Evolutionary conservation across 1,140 invertebrate genomes (phyloP).

Genomic region (Chrysopa pallens): DNA sequence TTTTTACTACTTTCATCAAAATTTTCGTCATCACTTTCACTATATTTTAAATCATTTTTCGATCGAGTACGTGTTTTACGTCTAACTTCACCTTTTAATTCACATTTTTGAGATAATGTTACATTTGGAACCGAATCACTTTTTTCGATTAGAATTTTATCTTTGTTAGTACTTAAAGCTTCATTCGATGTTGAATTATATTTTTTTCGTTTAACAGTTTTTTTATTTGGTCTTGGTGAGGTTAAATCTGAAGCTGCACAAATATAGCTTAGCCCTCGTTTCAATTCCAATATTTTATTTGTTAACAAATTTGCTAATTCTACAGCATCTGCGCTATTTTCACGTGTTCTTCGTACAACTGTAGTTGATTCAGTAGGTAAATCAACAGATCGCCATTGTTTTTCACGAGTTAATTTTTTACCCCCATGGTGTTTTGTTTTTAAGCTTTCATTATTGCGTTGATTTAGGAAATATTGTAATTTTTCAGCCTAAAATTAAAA

Average conservation of each 20-base stretch:
- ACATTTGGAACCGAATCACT: neutral
- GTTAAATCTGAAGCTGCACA: constrained; percentile 17
- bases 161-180: too few species aligned
- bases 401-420: too few species aligned
- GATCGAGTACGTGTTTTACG: neutral
- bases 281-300: constrained; percentile 22
- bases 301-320: constrained; percentile 6
- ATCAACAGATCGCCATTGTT: too few species aligned
- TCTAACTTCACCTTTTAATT: neutral
- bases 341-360: too few species aligned
- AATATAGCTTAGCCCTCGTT: constrained; percentile 18
- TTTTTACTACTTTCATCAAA: neutral
- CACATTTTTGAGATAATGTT: neutral
- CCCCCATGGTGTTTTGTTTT: too few species aligned
- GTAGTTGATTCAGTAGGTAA: too few species aligned
- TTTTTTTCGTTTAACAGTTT: neutral
- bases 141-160: too few species aligned
- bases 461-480: constrained; percentile 10
- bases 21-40: neutral
- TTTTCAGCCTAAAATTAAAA: constrained; percentile 19
- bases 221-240: neutral
- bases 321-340: neutral
- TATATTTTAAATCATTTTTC: neutral
- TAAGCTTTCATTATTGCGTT: neutral
- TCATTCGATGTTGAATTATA: neutral